A percentile compares a stretch with the other conserved stretches of the same genome.
phyloP scores from a whole-genome alignment of 2,797 vertebrate species.

The Epinephelus awoara region DNA sequence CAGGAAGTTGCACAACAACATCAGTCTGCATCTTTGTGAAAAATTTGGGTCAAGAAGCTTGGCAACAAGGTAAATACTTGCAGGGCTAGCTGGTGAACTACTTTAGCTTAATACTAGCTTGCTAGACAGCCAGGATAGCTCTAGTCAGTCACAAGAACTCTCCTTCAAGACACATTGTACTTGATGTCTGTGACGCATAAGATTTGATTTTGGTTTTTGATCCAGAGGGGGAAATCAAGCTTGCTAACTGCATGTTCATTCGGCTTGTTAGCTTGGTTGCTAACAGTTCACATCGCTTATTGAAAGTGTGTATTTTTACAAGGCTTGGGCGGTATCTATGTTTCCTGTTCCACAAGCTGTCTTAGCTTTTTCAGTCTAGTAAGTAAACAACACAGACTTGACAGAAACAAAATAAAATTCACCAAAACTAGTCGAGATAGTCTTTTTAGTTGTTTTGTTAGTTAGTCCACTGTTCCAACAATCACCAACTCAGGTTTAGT shows the following conservation, averaged over 20 bases:
- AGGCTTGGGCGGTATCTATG: too few species aligned
- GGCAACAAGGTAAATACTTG: not conserved
- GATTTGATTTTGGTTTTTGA: not conserved
- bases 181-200: not conserved
- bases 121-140: not conserved
- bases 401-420: too few species aligned
- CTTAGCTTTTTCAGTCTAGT: too few species aligned
- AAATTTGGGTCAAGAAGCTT: not conserved
- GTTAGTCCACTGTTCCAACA: too few species aligned
- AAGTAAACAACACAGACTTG: too few species aligned
- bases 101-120: not conserved
- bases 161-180: not conserved
- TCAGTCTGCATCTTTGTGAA: not conserved
- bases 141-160: not conserved
- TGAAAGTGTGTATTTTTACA: not conserved
- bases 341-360: too few species aligned
- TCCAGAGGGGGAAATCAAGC: too few species aligned
- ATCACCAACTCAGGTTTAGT: too few species aligned
- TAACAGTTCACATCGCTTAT: not conserved
- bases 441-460: too few species aligned
- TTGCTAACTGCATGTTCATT: not conserved
- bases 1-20: not conserved
- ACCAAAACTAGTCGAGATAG: too few species aligned
- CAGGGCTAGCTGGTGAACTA: not conserved
- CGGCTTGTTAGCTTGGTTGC: not conserved